These are phyloP conservation scores for Luffia ferchaultella DNA, from an alignment of 2,888 invertebrate species.

Conservation along the genomic window DNA sequence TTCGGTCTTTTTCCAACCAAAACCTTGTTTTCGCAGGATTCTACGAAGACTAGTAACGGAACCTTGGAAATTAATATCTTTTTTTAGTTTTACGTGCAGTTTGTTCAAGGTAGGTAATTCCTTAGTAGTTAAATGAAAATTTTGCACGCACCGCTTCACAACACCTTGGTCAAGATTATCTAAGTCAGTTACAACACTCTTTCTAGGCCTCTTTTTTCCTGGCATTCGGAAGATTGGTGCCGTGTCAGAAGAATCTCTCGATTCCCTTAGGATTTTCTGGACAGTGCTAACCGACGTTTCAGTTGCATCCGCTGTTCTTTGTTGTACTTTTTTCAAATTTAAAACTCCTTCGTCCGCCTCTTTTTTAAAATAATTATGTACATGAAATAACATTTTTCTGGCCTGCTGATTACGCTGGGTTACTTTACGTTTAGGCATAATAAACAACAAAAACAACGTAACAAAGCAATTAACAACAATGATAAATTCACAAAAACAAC, in stretches of 20 bases:
- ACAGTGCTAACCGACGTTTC: not conserved
- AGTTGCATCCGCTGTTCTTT: not conserved
- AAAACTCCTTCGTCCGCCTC: not conserved
- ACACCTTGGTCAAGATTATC: constrained; percentile 7
- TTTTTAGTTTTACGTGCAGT: constrained; percentile 5
- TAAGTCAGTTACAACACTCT: not conserved
- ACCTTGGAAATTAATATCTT: constrained; percentile 5
- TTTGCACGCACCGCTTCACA: constrained; percentile 4
- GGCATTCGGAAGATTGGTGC: not conserved
- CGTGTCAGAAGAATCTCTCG: not conserved
- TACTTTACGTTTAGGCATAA: not conserved
- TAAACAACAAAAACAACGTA: not conserved
- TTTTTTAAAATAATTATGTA: not conserved
- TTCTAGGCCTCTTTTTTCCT: constrained; percentile 5
- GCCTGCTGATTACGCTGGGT: not conserved
- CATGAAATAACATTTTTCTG: not conserved
- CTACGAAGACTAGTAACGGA: not conserved
- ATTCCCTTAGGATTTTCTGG: not conserved
- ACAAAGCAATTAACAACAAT: too few relatives aligned
- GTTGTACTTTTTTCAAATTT: not conserved
- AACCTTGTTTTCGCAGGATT: not conserved
- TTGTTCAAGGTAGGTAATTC: constrained; percentile 7
- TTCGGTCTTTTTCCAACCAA: not conserved
- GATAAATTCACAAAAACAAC: too few relatives aligned
- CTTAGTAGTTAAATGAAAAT: constrained; percentile 4